A percentile compares a stretch with the other conserved stretches of the same genome.
phyloP scores from a whole-genome alignment of 2,888 invertebrate genomes.

The Tetrapedia diversipes region DNA sequence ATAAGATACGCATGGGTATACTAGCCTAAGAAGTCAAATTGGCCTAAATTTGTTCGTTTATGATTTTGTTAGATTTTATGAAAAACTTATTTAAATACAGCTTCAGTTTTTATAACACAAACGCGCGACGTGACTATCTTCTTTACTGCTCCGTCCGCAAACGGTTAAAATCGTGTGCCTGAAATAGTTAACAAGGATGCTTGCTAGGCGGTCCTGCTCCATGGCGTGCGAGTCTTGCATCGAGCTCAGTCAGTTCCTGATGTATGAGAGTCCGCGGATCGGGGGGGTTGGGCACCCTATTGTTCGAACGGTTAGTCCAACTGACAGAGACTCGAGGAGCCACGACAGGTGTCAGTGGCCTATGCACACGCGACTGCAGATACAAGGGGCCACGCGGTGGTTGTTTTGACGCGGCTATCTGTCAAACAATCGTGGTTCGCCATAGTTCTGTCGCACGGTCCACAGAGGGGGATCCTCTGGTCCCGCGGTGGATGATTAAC shows the following conservation, averaged over 20 bases:
- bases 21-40: too few species aligned
- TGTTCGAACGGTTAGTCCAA: conserved; percentile 56
- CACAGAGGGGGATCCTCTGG: conserved; percentile 40
- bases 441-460: conserved; percentile 63
- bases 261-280: conserved; percentile 42
- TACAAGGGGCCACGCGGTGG: conserved; percentile 53
- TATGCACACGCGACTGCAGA: conserved; percentile 50
- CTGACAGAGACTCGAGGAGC: conserved; percentile 51
- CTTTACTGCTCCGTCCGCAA: too few species aligned
- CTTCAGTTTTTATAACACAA: too few species aligned
- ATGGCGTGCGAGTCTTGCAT: conserved; percentile 28
- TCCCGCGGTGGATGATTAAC: conserved; percentile 58
- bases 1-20: too few species aligned
- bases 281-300: conserved; percentile 24
- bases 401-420: conserved; percentile 70
- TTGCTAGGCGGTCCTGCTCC: conserved; percentile 2
- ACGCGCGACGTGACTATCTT: too few species aligned
- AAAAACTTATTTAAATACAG: too few species aligned
- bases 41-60: too few species aligned
- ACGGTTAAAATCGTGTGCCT: background rate
- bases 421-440: conserved; percentile 69
- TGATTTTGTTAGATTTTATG: too few species aligned
- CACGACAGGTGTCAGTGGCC: conserved; percentile 66
- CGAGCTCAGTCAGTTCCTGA: conserved; percentile 39
- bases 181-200: conserved; percentile 31